A percentile compares a stretch with the other conserved stretches of the same genome.
Conservation (phyloP, 1,140 invertebrate genomes). For the Macrotrachela quadricornifera region DNA sequence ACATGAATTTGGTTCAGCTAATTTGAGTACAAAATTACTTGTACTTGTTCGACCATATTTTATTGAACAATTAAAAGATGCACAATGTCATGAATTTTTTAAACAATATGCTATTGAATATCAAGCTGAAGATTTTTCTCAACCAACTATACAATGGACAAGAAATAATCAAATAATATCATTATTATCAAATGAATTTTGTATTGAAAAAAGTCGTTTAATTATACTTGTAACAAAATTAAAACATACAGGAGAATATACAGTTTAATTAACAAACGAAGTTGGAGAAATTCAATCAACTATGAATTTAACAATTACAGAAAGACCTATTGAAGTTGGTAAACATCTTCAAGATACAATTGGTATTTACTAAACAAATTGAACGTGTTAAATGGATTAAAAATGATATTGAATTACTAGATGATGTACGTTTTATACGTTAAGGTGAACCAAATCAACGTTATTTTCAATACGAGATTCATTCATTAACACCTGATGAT, state of each 20-base stretch:
- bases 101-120: too few relatives aligned
- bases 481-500: not conserved
- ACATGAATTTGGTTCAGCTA: too few relatives aligned
- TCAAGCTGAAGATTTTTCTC: not conserved
- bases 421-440: conserved; percentile 33
- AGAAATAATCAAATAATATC: too few relatives aligned
- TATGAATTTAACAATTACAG: conserved; percentile 37
- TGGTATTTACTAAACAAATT: conserved; percentile 13
- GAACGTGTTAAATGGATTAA: conserved; percentile 13
- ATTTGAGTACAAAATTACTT: too few relatives aligned
- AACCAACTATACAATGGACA: conserved; percentile 2
- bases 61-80: too few relatives aligned
- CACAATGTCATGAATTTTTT: too few relatives aligned
- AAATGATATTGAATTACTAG: conserved; percentile 39
- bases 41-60: too few relatives aligned
- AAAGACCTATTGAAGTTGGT: conserved; percentile 1
- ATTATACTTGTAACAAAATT: conserved; percentile 36
- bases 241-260: conserved; percentile 54
- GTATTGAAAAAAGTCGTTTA: not conserved
- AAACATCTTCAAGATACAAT: not conserved
- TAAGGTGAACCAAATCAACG: not conserved
- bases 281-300: conserved; percentile 50
- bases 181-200: not conserved
- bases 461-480: not conserved
- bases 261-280: conserved; percentile 52